phyloP scores from a whole-genome alignment of 2,113 vertebrate genomes.

The Martes martes region DNA sequence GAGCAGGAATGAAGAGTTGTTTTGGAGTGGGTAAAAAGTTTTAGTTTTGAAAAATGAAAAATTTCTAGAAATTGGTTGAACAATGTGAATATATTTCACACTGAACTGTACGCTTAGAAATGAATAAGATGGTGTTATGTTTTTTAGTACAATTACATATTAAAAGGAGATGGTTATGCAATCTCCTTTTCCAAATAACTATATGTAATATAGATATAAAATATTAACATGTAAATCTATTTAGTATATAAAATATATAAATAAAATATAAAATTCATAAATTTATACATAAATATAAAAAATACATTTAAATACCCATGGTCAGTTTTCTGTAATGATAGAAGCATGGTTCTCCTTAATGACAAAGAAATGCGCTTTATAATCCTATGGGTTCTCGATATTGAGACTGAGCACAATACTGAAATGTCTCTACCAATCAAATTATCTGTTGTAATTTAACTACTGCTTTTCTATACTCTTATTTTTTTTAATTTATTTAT shows the following conservation, averaged over 20 bases:
- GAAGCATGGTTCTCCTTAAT: background rate
- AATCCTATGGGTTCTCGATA: background rate
- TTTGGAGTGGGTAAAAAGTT: background rate
- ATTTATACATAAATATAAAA: background rate
- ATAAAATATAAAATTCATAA: background rate
- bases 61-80: background rate
- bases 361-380: background rate
- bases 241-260: background rate
- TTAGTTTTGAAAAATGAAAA: background rate
- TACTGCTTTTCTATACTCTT: background rate
- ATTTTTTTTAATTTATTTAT: background rate
- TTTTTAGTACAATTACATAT: background rate
- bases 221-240: background rate
- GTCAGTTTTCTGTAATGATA: background rate
- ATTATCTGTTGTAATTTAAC: background rate
- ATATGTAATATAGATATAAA: background rate
- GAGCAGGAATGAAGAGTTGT: background rate
- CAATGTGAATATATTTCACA: background rate
- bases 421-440: background rate
- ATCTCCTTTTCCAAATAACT: background rate
- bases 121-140: background rate
- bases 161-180: background rate
- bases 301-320: background rate
- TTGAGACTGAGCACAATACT: background rate
- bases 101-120: background rate